Evolutionary conservation across 2,113 vertebrate species (phyloP).

Genomic region (Corythoichthys haematopterus): DNA sequence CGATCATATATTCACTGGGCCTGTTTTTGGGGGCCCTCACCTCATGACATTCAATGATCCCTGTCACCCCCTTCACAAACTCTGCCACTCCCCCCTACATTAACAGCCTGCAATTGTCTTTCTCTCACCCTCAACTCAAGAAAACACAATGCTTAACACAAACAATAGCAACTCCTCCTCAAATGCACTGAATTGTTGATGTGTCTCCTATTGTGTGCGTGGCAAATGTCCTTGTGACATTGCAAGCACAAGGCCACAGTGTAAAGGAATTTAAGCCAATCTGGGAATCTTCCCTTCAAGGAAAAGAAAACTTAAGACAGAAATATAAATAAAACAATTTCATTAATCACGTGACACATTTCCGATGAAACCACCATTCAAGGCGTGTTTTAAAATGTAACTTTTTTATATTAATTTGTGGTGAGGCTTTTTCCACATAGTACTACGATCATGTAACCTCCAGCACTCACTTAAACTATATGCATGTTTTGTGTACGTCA

Average conservation of each 20-base stretch:
- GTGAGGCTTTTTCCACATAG: no score
- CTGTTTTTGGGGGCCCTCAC: conserved; percentile 13
- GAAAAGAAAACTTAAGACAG: conserved; percentile 3
- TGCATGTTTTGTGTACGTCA: conserved; percentile 1
- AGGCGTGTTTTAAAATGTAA: background rate
- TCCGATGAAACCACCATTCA: background rate
- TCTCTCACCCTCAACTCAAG: conserved; percentile 21
- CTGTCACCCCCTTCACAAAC: conserved; percentile 16
- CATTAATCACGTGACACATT: conserved; percentile 8
- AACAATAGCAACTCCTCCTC: conserved; percentile 54
- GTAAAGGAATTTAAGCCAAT: conserved; percentile 62
- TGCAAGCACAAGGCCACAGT: conserved; percentile 42
- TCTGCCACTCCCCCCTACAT: conserved; percentile 9
- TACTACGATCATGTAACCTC: no score
- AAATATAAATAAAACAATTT: background rate
- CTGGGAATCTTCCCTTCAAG: conserved; percentile 45
- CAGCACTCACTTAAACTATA: background rate
- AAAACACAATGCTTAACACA: conserved; percentile 63
- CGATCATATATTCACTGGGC: conserved; percentile 55
- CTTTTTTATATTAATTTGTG: no score
- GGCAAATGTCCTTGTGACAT: conserved; percentile 64
- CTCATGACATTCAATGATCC: conserved; percentile 22
- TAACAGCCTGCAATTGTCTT: conserved; percentile 29
- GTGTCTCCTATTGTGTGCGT: conserved; percentile 40
- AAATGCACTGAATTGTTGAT: conserved; percentile 30